These are phyloP conservation scores for Myiotriccus ornatus DNA, from an alignment of 2,797 vertebrate genomes.

Conservation along the genomic window DNA sequence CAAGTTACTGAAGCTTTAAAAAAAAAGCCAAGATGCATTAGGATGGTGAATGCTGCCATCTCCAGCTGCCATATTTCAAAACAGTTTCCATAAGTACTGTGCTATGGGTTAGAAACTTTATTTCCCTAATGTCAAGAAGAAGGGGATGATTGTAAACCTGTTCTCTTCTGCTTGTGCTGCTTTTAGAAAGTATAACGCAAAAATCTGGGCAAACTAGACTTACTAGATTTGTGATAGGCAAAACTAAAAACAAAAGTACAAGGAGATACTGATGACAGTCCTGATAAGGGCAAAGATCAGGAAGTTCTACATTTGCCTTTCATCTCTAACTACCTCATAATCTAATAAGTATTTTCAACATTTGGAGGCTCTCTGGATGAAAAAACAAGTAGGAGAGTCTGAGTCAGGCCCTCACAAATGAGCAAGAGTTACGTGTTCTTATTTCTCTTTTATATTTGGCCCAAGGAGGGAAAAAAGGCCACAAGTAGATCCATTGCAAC, in stretches of 20 bases:
- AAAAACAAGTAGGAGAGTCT: neutral
- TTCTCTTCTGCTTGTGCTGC: neutral
- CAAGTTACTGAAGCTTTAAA: neutral
- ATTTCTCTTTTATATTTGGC: neutral
- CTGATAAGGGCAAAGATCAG: neutral
- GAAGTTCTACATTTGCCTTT: neutral
- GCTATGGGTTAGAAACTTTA: neutral
- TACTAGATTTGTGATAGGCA: neutral
- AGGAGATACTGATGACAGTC: neutral
- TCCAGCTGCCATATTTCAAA: neutral
- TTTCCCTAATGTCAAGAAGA: neutral
- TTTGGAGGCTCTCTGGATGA: neutral
- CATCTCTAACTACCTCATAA: neutral
- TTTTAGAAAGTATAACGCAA: neutral
- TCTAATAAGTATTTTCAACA: neutral
- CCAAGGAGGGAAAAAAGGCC: neutral
- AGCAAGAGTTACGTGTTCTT: neutral
- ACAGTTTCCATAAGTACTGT: neutral
- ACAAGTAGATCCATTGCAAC: neutral
- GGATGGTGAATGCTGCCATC: constrained; percentile 33
- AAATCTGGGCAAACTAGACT: neutral
- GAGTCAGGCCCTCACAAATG: neutral
- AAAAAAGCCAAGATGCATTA: neutral
- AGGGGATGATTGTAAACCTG: neutral
- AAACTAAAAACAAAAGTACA: neutral